Conservation (phyloP, 2,888 invertebrate species). For the Tiliacea aurago region DNA sequence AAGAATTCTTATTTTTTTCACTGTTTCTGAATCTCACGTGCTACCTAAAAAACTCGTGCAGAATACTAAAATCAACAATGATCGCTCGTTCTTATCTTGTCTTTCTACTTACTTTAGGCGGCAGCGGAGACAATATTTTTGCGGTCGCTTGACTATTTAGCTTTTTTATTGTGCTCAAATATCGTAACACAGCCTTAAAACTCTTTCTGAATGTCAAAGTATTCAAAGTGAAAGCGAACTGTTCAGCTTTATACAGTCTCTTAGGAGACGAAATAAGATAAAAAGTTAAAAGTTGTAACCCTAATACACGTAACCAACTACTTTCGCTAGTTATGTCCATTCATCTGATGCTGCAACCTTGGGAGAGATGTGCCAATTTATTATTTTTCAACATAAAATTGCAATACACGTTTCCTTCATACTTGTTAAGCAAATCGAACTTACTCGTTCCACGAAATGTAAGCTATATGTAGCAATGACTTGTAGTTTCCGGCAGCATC, state of each 20-base stretch:
- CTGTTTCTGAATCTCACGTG: constrained; percentile 43
- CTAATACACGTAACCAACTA: neutral
- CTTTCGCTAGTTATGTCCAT: neutral
- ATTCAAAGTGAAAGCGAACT: constrained; percentile 3
- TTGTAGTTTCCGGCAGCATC: constrained; percentile 35
- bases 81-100: constrained; percentile 61
- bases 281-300: neutral
- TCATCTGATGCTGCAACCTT: neutral
- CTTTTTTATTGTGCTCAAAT: constrained; percentile 56
- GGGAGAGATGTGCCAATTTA: neutral
- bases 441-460: constrained; percentile 15
- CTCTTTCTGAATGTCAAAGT: constrained; percentile 33
- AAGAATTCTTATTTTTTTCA: constrained; percentile 27
- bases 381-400: neutral
- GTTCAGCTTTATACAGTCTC: neutral
- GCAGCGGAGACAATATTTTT: constrained; percentile 63
- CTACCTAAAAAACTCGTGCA: constrained; percentile 50
- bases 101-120: constrained; percentile 59
- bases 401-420: neutral
- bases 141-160: constrained; percentile 54
- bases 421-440: constrained; percentile 5
- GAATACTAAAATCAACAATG: constrained; percentile 67
- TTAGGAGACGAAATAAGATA: neutral
- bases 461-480: constrained; percentile 20
- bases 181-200: constrained; percentile 27